phyloP scores from a whole-genome alignment of 2,888 invertebrate species.

The Drosophila ustulata region DNA sequence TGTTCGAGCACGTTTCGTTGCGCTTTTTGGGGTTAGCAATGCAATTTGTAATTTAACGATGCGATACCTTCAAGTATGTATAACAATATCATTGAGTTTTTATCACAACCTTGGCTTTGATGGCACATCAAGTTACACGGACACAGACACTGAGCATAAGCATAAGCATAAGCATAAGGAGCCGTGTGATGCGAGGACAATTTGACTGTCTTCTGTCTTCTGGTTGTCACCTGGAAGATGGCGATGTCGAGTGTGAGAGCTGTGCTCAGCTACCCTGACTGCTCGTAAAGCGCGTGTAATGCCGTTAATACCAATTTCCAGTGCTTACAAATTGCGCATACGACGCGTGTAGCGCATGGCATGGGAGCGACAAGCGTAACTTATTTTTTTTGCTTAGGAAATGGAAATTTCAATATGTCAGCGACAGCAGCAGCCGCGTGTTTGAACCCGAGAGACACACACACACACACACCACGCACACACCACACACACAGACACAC shows the following conservation, averaged over 20 bases:
- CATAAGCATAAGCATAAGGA: conserved; percentile 2
- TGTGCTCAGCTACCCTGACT: conserved; percentile 45
- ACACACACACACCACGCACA: conserved; percentile 9
- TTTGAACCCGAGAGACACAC: conserved; percentile 22
- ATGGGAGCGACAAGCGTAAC: conserved; percentile 14
- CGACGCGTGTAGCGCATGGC: conserved; percentile 54
- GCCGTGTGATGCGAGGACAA: conserved; percentile 18
- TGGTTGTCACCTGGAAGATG: conserved; percentile 53
- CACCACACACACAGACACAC: conserved; percentile 8
- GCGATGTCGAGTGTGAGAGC: neutral
- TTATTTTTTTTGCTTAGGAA: conserved; percentile 57
- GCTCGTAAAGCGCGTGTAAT: conserved; percentile 73
- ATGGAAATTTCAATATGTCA: conserved; percentile 76
- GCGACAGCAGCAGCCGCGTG: conserved; percentile 48
- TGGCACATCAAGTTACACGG: conserved; percentile 35
- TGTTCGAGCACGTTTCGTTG: neutral
- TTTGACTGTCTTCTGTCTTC: conserved; percentile 52
- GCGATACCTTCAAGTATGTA: neutral
- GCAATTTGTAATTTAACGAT: conserved; percentile 23
- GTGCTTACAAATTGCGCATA: conserved; percentile 76
- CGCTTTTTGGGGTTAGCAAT: neutral
- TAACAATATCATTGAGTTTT: conserved; percentile 28
- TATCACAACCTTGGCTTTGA: conserved; percentile 30
- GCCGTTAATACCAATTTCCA: conserved; percentile 78
- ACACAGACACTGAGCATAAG: neutral